Percentiles rank a stretch among this genome's conserved stretches.
Conservation (phyloP, 1,140 invertebrate genomes). For the Pseudomyrmex cubaensis region DNA sequence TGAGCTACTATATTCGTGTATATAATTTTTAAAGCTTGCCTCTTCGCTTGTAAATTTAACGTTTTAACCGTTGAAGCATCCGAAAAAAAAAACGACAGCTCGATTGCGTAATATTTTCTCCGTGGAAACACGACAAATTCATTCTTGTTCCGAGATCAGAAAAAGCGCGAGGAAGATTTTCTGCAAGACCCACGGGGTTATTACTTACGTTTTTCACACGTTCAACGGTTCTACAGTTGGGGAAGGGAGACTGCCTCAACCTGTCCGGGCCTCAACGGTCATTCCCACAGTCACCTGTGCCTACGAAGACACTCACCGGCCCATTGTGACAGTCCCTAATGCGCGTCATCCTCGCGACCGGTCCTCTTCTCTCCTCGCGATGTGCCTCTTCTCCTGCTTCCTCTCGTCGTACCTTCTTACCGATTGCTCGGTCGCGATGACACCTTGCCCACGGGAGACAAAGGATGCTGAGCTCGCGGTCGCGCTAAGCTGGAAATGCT, state of each 20-base stretch:
- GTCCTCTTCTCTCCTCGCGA: slow-evolving; percentile 54
- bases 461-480: slow-evolving; percentile 72
- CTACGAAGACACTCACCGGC: slow-evolving; percentile 74
- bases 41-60: not conserved
- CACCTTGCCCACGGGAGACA: slow-evolving; percentile 74
- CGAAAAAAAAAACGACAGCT: not conserved
- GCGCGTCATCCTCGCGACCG: slow-evolving; percentile 73
- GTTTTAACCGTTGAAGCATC: not conserved
- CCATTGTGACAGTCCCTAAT: slow-evolving; percentile 81
- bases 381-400: not conserved
- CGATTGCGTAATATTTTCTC: not conserved
- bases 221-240: slow-evolving; percentile 67
- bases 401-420: slow-evolving; percentile 8
- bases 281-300: slow-evolving; percentile 84
- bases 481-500: slow-evolving; percentile 78
- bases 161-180: slow-evolving; percentile 60
- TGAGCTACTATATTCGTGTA: too few relatives aligned
- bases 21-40: too few relatives aligned
- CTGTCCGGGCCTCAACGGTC: slow-evolving; percentile 81
- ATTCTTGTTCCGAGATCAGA: slow-evolving; percentile 53
- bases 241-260: slow-evolving; percentile 72
- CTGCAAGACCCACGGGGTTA: slow-evolving; percentile 57
- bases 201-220: slow-evolving; percentile 75
- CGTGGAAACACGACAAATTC: slow-evolving; percentile 13
- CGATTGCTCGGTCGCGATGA: slow-evolving; percentile 68